Evolutionary conservation across 2,888 invertebrate species (phyloP).

Genomic region (Drosophila greeni): DNA sequence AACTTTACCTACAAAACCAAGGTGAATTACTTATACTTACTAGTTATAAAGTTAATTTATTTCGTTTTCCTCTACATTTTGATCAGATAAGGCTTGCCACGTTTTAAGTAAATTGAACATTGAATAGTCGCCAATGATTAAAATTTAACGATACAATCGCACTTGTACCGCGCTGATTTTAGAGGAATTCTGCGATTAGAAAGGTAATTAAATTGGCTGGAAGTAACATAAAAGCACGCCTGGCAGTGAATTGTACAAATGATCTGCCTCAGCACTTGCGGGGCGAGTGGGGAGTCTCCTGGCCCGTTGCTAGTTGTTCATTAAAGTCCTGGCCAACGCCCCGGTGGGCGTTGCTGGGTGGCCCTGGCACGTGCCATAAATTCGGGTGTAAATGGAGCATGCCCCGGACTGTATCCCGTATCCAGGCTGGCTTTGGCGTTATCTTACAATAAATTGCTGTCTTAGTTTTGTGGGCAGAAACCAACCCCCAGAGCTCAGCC

Average conservation of each 20-base stretch:
- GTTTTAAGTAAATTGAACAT: not conserved
- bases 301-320: slow-evolving; percentile 47
- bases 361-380: slow-evolving; percentile 68
- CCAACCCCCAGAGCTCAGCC: slow-evolving; percentile 3
- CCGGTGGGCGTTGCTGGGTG: slow-evolving; percentile 46
- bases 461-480: slow-evolving; percentile 52
- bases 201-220: slow-evolving; percentile 3
- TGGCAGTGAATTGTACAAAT: not conserved
- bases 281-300: not conserved
- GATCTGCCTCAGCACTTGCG: slow-evolving; percentile 1
- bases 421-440: slow-evolving; percentile 48
- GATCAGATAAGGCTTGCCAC: not conserved
- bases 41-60: not conserved
- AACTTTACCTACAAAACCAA: too few relatives aligned
- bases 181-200: not conserved
- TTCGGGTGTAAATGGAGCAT: slow-evolving; percentile 71
- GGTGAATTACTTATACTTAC: too few relatives aligned
- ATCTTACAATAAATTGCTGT: slow-evolving; percentile 68
- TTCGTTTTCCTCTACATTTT: not conserved
- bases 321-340: slow-evolving; percentile 60
- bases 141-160: not conserved
- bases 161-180: not conserved
- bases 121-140: not conserved
- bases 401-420: slow-evolving; percentile 40
- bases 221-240: slow-evolving; percentile 1